Base-by-base conservation (phyloP, 1,140 invertebrate genomes). In the Neodiprion lecontei region DNA sequence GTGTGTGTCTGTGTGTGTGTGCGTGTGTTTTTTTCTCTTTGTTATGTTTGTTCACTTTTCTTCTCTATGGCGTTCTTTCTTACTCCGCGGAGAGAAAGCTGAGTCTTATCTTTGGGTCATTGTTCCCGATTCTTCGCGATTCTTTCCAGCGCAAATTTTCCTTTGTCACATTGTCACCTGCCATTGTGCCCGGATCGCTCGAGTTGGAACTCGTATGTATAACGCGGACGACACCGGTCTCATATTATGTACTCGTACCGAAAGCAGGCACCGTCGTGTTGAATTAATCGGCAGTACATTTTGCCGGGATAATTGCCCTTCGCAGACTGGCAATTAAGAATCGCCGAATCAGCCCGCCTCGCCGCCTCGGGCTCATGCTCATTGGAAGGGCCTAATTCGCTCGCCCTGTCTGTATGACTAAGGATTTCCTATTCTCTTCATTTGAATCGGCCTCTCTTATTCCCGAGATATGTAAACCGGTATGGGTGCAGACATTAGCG, bases 271-370 rank as follows among this genome's bases (percentile, higher is more conserved):
- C 17, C 21, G 40, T 69, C 23, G 67, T 7, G 67, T 7, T 23
- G 40, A 69, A 69, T 69, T 69, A 69, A 69, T 69, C 67, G 67
- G 67, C 67, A 69, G 9, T 69, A 69, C 21, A 69, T 28, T 23
- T 23, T 21, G 23, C 67, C 17, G 40, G 67, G 11, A 47, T 47
- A 69, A 69, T 69, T 69, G 67, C 17, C 67, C 21, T 69, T 21
- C 7, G 67, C 12, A 23, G 9, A 69, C 17, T 21, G 67, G 40
- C 67, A 47, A 69, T 69, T 69, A 69, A 69, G 21, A 69, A 47
- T 14, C 40, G 21, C 67, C 40, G 67, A 69, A 69, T 69, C 14
- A 47, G 67, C 67, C 8, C 53, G 17, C 17, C 11, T 61, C 53
- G 11, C 53, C 53, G n/a, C 11, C 11, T 14, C 4, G 5, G n/a